These are phyloP conservation scores for Salpingus planirostris DNA, from an alignment of 2,888 invertebrate species.

Conservation along the genomic window DNA sequence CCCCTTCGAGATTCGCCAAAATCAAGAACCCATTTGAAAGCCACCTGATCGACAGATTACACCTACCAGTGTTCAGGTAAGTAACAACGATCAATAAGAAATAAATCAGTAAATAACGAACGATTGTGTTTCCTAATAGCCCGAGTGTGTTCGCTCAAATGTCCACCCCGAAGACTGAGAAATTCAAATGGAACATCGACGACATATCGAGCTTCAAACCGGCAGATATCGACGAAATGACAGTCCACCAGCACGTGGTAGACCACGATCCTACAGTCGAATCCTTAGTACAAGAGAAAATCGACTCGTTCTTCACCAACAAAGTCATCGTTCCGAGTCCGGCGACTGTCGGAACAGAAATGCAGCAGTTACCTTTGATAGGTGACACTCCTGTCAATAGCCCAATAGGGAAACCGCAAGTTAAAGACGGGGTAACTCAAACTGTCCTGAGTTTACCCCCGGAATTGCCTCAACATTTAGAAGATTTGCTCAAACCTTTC, in stretches of 20 bases:
- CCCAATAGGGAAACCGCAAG: neutral
- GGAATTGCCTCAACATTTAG: conserved; percentile 52
- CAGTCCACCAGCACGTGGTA: conserved; percentile 52
- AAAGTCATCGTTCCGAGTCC: conserved; percentile 41
- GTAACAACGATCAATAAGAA: conserved; percentile 12
- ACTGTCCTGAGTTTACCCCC: conserved; percentile 57
- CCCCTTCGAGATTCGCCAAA: conserved; percentile 49
- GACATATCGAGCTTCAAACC: conserved; percentile 59
- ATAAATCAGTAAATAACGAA: conserved; percentile 2
- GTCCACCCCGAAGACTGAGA: conserved; percentile 38
- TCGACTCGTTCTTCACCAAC: conserved; percentile 45
- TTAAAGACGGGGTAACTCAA: conserved; percentile 55
- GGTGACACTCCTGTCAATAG: no score
- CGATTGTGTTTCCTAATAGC: conserved; percentile 25
- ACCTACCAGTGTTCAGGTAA: conserved; percentile 63
- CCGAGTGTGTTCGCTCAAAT: conserved; percentile 38
- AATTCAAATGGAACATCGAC: conserved; percentile 62
- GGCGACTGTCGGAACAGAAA: no score
- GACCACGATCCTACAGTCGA: conserved; percentile 57
- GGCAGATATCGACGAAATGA: conserved; percentile 57
- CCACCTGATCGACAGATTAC: conserved; percentile 54
- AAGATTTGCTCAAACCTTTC: conserved; percentile 53
- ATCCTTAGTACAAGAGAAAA: conserved; percentile 57
- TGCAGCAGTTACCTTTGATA: no score
- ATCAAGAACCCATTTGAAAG: conserved; percentile 63